Evolutionary conservation across 2,888 invertebrate species (phyloP), one percentile per base, ranked within the genome.

Genomic region (Anarsia innoxiella): DNA sequence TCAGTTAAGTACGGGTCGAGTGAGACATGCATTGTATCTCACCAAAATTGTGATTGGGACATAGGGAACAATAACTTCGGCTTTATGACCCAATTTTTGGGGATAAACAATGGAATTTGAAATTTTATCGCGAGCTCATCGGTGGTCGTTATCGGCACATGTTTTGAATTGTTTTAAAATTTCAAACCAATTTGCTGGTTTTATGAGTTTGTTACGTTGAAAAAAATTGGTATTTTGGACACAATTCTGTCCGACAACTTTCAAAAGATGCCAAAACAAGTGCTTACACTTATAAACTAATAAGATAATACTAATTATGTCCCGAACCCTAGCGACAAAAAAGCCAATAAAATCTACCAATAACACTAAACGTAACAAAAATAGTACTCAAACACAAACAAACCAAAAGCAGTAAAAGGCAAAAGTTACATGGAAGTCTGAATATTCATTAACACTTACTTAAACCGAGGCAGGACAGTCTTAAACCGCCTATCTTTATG

Each of bases 61-160:
- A 71, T 60, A 60, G 78, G 76, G 79, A 72, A 58, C 73, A 55
- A 77, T 80, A 77, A 78, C 74, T 69, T 66, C 59, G 64, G 54
- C 59, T 77, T 80, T 79, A 80, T 71, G 69, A 66, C 64, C 74
- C 73, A 76, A 77, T 80, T 79, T 77, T 77, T 74, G 63, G 53
- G 64, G 64, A 72, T 73, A 78, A 77, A 79, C 76, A 77, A 73
- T 65, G 63, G 64, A 69, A 74, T 76, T 77, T 73, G 62, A 65
- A 76, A 74, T 74, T 72, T 68, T 67, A 72, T 71, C 63, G 65
- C 51, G 45, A 49, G 41, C 48, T 43, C 49, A 40, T 53, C 50
- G 39, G 12, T 41, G 41, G 45, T 54, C 54, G 59, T 62, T 67
- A 66, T 62, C 56, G 49, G 37, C 52, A 50, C 53, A 45, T 40